Evolutionary conservation across 2,797 vertebrate genomes (phyloP), one percentile per base, ranked within the genome.

Genomic region (Spea hammondii): DNA sequence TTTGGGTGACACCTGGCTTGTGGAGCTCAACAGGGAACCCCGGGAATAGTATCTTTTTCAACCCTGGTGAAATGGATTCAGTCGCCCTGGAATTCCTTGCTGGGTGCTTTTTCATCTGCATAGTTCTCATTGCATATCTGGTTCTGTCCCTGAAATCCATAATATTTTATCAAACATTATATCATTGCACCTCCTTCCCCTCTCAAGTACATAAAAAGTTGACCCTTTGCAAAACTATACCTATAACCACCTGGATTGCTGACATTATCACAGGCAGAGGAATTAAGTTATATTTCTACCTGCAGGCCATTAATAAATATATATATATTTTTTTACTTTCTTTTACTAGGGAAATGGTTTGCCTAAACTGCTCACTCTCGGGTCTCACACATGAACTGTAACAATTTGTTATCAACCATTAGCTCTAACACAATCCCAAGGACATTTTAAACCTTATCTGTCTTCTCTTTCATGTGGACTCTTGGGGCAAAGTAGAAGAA

Each of bases 391-490:
- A 75, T 49, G 32, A 80, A 44, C 65, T 17, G n/a, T 72, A 64
- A 54, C 65, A 59, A 46, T 45, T 57, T 79, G 47, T 79, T 79
- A 74, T 74, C 64, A 74, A 13, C n/a, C 51, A 75, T 75, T 70
- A 75, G 49, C 53, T 54, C 60, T 45, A 70, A 50, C 14, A 7
- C 60, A 65, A 55, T 74, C 44, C 70, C 72, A 80, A 80, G 67
- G 78, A 75, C 72, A 76, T 70, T 65, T 8, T 50, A 14, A 32
- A 55, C 5, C 55, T 75, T 80, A 80, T 75, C 78, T 65, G 32
- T 32, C 14, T 70, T 75, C 51, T 74, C 17, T 62, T 65, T 65
- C 10, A 9, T 64, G 49, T 44, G 45, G 72, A 12, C 78, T 65
- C 78, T 51, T 70, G 72, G 72, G 72, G 72, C 78, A 70, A 45